phyloP scores from a whole-genome alignment of 1,140 invertebrate genomes.

The Luehdorfia chinensis region DNA sequence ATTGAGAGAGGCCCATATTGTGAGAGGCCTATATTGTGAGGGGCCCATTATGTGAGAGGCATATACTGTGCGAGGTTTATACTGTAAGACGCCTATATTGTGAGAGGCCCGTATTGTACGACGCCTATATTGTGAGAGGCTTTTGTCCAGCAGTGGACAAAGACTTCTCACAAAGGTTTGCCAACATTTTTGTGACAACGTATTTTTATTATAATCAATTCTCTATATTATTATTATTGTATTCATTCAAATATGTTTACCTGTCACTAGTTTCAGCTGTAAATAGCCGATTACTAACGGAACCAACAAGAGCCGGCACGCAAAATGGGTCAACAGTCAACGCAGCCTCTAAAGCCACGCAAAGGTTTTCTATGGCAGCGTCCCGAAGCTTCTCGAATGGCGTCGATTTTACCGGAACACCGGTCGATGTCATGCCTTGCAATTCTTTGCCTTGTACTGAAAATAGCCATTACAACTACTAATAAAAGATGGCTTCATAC shows the following conservation, averaged over 20 bases:
- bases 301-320: constrained; percentile 95
- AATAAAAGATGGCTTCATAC: background rate
- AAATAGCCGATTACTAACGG: constrained; percentile 95
- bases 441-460: constrained; percentile 79
- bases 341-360: constrained; percentile 93
- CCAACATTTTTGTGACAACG: too few relatives aligned
- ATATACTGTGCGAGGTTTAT: too few relatives aligned
- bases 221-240: too few relatives aligned
- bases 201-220: too few relatives aligned
- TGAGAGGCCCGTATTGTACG: too few relatives aligned
- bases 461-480: constrained; percentile 18
- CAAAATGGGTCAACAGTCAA: constrained; percentile 92
- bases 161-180: too few relatives aligned
- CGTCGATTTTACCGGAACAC: constrained; percentile 57
- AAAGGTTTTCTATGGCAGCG: constrained; percentile 97
- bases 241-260: too few relatives aligned
- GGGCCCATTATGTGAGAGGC: too few relatives aligned
- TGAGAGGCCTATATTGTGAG: too few relatives aligned
- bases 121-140: too few relatives aligned
- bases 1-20: too few relatives aligned
- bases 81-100: too few relatives aligned
- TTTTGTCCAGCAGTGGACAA: background rate
- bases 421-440: constrained; percentile 47
- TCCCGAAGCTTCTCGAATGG: constrained; percentile 92
- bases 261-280: constrained; percentile 90